A percentile compares a stretch with the other conserved stretches of the same genome.
These are phyloP conservation scores for Ellobium chinense DNA, from an alignment of 2,888 invertebrate genomes.

Conservation along the genomic window DNA sequence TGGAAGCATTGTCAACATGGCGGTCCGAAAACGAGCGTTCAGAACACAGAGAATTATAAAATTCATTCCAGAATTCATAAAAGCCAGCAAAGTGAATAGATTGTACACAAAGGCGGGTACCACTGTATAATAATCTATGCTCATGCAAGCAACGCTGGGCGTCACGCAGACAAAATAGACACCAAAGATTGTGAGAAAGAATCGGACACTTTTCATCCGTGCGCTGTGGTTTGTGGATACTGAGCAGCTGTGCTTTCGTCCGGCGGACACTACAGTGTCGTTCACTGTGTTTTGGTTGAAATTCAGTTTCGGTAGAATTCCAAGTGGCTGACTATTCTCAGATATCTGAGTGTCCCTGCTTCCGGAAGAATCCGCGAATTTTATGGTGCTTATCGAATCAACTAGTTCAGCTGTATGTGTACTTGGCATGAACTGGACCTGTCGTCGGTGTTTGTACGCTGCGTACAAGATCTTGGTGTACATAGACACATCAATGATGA, in stretches of 20 bases:
- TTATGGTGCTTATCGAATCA: too few relatives aligned
- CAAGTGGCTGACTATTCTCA: too few relatives aligned
- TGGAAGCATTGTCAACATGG: background rate
- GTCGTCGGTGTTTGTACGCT: constrained; percentile 1
- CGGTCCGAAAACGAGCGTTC: background rate
- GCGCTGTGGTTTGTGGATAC: background rate
- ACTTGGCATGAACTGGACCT: background rate
- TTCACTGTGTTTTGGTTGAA: background rate
- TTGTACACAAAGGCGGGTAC: constrained; percentile 7
- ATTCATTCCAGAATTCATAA: constrained; percentile 28
- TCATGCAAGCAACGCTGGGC: constrained; percentile 20
- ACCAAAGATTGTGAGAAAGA: constrained; percentile 26
- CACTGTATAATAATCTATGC: constrained; percentile 2
- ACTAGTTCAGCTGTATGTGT: too few relatives aligned
- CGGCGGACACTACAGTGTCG: too few relatives aligned
- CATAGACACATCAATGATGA: background rate
- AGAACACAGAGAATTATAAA: constrained; percentile 4
- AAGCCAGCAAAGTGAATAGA: constrained; percentile 16
- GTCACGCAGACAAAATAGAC: constrained; percentile 24
- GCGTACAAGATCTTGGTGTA: constrained; percentile 22
- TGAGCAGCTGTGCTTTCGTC: background rate
- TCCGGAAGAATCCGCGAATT: too few relatives aligned
- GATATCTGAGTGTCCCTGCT: too few relatives aligned
- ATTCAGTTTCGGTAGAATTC: too few relatives aligned
- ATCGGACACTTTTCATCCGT: constrained; percentile 21